Evolutionary conservation across 2,888 invertebrate species (phyloP), one percentile per base, ranked within the genome.

Genomic region (Choristoneura rosaceana): DNA sequence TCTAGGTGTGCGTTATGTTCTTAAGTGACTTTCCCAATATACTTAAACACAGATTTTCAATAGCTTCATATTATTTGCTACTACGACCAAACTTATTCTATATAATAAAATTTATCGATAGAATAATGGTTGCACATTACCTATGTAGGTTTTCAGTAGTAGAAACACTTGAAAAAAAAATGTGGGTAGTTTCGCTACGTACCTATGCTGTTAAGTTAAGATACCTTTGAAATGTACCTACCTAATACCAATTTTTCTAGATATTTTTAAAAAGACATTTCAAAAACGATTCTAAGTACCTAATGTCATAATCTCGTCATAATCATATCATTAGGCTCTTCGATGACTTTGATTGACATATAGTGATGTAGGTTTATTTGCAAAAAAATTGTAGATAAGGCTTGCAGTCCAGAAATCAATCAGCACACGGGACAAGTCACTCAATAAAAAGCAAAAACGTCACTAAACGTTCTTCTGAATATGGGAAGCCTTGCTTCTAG

Each of bases 391-490:
- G 7, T 34, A 34, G 7, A 34, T 2, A 2, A 25, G 25, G 25
- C 33, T 45, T 17, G 45, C 45, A 33, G 3, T 14, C 25, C 25
- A 33, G 62, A 62, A 62, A 45, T 14, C 45, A 50, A n/a, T 8
- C 15, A 63, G 45, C 45, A 55, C 9, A 55, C 25, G 25, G 7
- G 5, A 68, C 25, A 7, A n/a, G 63, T 7, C 63, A 25, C 50
- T 25, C 43, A 67, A 59, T 62, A 69, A 69, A 61, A 69, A 58
- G 55, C 33, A 43, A 43, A 45, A 14, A 62, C 52, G 25, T 41
- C 52, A 52, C 62, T 43, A 65, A 52, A 65, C 50, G 34, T 38
- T 9, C 15, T 25, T 25, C 63, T 58, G 58, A 58, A 70, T 59
- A 64, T 58, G 17, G 52, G 52, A n/a, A 34, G 8, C 43, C 43